Evolutionary conservation across 2,888 invertebrate species (phyloP).

Genomic region (Drosophila falleni): DNA sequence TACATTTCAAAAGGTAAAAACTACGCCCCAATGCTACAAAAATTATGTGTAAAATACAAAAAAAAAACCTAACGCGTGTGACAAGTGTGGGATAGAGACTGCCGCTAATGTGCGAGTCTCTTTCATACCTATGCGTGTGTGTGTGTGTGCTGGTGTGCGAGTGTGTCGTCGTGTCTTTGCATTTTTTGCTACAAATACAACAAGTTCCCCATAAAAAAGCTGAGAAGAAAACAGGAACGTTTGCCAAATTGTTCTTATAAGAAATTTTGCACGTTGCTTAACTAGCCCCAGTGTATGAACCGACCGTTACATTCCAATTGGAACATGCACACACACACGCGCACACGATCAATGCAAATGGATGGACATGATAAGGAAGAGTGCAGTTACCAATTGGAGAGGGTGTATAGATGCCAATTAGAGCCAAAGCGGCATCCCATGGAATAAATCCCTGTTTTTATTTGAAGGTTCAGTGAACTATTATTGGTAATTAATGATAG

Average conservation of each 20-base stretch:
- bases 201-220: conserved; percentile 21
- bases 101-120: conserved; percentile 26
- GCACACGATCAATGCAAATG: background rate
- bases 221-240: conserved; percentile 23
- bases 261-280: conserved; percentile 41
- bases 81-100: conserved; percentile 67
- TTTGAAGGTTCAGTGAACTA: conserved; percentile 14
- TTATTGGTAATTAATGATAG: conserved; percentile 5
- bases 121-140: conserved; percentile 18
- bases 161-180: conserved; percentile 77
- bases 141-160: conserved; percentile 37
- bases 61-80: conserved; percentile 64
- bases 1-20: conserved; percentile 53
- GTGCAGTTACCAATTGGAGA: conserved; percentile 21
- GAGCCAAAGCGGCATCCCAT: background rate
- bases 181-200: conserved; percentile 73
- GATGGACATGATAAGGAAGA: conserved; percentile 2
- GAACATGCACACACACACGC: conserved; percentile 1
- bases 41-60: conserved; percentile 29
- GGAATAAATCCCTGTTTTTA: background rate
- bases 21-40: conserved; percentile 27
- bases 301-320: conserved; percentile 53
- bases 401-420: background rate
- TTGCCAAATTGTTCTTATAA: conserved; percentile 47
- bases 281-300: conserved; percentile 1